Percentiles rank a stretch among this genome's conserved stretches.
Evolutionary conservation across 2,888 invertebrate species (phyloP).

Genomic region (Limnephilus lunatus): DNA sequence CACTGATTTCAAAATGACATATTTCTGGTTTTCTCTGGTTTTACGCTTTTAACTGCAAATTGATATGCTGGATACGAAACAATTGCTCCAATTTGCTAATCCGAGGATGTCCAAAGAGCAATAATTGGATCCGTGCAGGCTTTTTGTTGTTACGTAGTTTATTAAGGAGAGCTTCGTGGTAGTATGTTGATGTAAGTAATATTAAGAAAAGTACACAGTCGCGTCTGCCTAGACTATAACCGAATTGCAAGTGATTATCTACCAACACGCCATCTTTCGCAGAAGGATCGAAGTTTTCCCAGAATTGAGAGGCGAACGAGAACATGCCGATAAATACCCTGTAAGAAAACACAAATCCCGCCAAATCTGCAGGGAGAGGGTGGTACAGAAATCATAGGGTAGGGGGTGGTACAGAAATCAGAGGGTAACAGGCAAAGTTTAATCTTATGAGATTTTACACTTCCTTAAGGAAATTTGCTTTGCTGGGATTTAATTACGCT

Average conservation of each 20-base stretch:
- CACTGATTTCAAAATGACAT: no score
- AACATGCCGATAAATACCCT: slow-evolving; percentile 40
- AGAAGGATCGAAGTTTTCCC: slow-evolving; percentile 24
- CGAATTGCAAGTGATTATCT: slow-evolving; percentile 19
- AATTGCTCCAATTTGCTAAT: not conserved
- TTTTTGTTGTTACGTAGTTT: not conserved
- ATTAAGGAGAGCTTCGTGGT: not conserved
- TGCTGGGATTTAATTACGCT: slow-evolving; percentile 61
- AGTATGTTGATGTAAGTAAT: not conserved
- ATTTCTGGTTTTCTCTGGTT: no score
- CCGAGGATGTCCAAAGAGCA: not conserved
- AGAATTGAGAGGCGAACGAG: not conserved
- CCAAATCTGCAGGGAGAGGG: slow-evolving; percentile 7
- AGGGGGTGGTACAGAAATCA: slow-evolving; percentile 19
- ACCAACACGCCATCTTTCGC: not conserved
- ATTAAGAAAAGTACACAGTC: not conserved
- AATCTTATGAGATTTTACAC: slow-evolving; percentile 58
- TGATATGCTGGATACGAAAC: not conserved
- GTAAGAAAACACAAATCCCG: slow-evolving; percentile 38
- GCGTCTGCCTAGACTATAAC: not conserved
- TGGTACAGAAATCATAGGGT: not conserved
- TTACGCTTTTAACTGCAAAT: no score
- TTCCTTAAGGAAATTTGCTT: slow-evolving; percentile 59
- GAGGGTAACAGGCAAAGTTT: slow-evolving; percentile 48
- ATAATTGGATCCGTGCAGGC: not conserved